Percentiles rank a stretch among this genome's conserved stretches.
Conservation (phyloP, 2,888 invertebrate genomes). For the Apotomis turbidana region DNA sequence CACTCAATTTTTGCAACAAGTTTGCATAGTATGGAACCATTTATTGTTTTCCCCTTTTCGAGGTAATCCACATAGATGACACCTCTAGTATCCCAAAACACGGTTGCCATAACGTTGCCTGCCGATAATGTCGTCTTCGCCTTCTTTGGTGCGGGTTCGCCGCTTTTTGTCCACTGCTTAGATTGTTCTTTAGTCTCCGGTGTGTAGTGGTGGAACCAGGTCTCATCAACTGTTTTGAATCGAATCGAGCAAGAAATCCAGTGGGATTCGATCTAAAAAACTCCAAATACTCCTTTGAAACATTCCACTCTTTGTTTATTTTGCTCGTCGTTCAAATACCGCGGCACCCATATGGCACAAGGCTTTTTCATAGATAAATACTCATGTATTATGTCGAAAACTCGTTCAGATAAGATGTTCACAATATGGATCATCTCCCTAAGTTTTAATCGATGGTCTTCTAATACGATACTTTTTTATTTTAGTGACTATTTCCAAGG, state of each 20-base stretch:
- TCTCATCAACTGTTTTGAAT: slow-evolving; percentile 14
- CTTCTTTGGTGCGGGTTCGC: neutral
- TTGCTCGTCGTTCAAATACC: slow-evolving; percentile 25
- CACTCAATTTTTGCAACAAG: slow-evolving; percentile 7
- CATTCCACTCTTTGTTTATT: neutral
- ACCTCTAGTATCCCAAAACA: neutral
- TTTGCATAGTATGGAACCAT: neutral
- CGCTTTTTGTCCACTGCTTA: neutral
- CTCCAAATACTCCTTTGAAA: neutral
- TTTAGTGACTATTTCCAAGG: neutral
- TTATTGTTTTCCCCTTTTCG: slow-evolving; percentile 8
- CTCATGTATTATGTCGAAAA: neutral
- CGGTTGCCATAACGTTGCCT: neutral
- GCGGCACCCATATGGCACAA: slow-evolving; percentile 30
- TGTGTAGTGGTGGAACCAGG: neutral
- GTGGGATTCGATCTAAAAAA: neutral
- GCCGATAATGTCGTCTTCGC: neutral
- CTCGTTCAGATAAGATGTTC: neutral
- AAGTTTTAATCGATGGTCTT: neutral
- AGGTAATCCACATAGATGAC: neutral
- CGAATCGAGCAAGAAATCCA: slow-evolving; percentile 25
- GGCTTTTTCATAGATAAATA: slow-evolving; percentile 22
- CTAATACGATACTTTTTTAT: neutral
- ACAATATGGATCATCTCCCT: neutral
- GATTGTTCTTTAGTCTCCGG: slow-evolving; percentile 4